Base-by-base conservation (phyloP, 2,113 vertebrate species). In the Misgurnus mizolepis region DNA sequence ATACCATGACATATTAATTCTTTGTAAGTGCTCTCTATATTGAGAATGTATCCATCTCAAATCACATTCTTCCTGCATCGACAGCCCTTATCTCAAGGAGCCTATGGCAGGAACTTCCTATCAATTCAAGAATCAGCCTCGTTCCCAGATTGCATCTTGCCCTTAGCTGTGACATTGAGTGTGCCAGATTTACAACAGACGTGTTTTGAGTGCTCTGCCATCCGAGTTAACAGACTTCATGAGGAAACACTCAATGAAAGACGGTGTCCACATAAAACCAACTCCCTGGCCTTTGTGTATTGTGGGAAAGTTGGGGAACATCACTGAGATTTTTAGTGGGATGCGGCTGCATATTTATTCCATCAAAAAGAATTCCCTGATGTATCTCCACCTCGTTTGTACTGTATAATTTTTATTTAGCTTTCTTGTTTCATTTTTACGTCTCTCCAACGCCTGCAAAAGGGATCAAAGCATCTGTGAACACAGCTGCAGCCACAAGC, bases 401-500 rank as follows among this genome's bases (percentile, higher is more conserved):
- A 34, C 27, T 2, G 50, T 4, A 53, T 53, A 11, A 53, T 53
- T 14, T 53, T 14, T 17, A 53, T 15, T 53, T 14, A 53, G 4
- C 55, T 8, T 17, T 58, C 55, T 58, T 6, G 55, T 18, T 58
- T 17, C n/a, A 49, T 60, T 40, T 27, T 11, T 39, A 27, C 14
- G 14, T 71, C 41, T 60, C 58, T 70, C 67, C 22, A 66, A 22
- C 34, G 47, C 17, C n/a, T 58, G n/a, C 2, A 12, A n/a, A 4
- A 14, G 41, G 60, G 11, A 27, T 9, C 49, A 50, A 50, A 50
- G 27, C 66, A 69, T 67, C 73, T 74, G 64, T 72, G 49, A 64
- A 79, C 69, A 69, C 69, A 62, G 73, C 73, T 75, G 73, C 60
- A 64, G 43, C 17, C n/a, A 61, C 55, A 58, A 58, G n/a, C 17